phyloP scores from a whole-genome alignment of 37 sponge, comb jelly and placozoan species.

The Hormiphora californensis region DNA sequence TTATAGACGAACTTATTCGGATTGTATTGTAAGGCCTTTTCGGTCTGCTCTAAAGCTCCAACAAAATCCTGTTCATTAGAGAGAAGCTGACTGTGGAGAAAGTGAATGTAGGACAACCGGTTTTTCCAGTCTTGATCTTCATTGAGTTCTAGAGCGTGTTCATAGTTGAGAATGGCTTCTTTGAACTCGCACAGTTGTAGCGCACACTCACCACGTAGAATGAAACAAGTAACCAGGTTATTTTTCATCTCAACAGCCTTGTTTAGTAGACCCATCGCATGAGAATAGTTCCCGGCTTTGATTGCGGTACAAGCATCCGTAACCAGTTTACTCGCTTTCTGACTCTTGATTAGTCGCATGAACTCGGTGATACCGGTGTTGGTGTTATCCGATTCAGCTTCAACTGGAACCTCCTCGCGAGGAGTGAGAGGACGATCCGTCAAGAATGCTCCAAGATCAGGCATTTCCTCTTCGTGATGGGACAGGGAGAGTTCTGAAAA shows the following conservation, averaged over 20 bases:
- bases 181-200: conserved; percentile 46
- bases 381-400: not conserved
- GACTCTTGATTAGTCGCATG: not conserved
- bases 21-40: not conserved
- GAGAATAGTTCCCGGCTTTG: not conserved
- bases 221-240: conserved; percentile 10
- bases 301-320: conserved; percentile 21
- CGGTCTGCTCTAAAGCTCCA: not conserved
- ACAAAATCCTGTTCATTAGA: conserved; percentile 33
- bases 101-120: conserved; percentile 21
- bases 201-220: conserved; percentile 17
- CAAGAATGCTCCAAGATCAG: not conserved
- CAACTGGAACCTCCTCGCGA: no score
- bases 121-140: conserved; percentile 20
- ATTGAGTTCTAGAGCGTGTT: not conserved
- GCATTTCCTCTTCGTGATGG: conserved; percentile 12
- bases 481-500: conserved; percentile 47
- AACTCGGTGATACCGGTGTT: not conserved
- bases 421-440: conserved; percentile 47
- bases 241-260: not conserved
- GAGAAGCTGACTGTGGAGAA: conserved; percentile 19
- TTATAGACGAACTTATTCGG: conserved; percentile 16
- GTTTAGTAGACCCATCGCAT: not conserved
- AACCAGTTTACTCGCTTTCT: conserved; percentile 14
- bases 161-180: not conserved